phyloP scores from a whole-genome alignment of 2,113 vertebrate genomes.

The Sphyrna mokarran region DNA sequence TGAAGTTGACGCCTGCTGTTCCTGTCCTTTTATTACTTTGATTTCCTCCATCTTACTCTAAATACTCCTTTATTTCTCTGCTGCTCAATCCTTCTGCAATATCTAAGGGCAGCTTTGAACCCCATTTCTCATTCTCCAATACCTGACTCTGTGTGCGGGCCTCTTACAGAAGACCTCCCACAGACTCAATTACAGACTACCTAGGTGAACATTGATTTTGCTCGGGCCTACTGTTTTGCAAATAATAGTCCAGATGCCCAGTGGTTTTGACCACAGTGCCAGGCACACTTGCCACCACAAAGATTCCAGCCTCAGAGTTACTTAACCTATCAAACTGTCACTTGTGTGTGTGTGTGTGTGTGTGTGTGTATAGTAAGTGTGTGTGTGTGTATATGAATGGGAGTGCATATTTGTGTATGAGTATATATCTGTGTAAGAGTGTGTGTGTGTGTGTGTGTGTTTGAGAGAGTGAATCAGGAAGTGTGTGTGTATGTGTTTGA shows the following conservation, averaged over 20 bases:
- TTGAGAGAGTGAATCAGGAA: too few species aligned
- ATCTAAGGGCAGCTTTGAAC: not conserved
- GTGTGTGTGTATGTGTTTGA: too few species aligned
- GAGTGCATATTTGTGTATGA: too few species aligned
- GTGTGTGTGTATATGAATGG: too few species aligned
- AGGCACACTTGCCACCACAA: not conserved
- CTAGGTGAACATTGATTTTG: not conserved
- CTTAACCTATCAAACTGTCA: not conserved
- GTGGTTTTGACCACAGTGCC: not conserved
- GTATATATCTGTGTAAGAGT: too few species aligned
- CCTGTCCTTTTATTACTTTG: slow-evolving; percentile 13
- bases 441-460: too few species aligned
- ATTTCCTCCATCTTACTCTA: slow-evolving; percentile 14
- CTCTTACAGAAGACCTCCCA: not conserved
- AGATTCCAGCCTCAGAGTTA: not conserved
- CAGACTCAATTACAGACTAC: not conserved
- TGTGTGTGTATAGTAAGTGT: too few species aligned
- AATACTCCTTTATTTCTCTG: not conserved
- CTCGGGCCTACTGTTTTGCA: not conserved
- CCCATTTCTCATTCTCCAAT: not conserved
- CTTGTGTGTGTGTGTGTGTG: not conserved
- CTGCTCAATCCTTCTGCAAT: not conserved
- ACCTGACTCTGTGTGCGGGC: not conserved
- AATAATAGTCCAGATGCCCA: not conserved
- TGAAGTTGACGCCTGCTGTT: slow-evolving; percentile 12